Conservation (phyloP, 1,140 invertebrate genomes). For the Trissolcus basalis region DNA sequence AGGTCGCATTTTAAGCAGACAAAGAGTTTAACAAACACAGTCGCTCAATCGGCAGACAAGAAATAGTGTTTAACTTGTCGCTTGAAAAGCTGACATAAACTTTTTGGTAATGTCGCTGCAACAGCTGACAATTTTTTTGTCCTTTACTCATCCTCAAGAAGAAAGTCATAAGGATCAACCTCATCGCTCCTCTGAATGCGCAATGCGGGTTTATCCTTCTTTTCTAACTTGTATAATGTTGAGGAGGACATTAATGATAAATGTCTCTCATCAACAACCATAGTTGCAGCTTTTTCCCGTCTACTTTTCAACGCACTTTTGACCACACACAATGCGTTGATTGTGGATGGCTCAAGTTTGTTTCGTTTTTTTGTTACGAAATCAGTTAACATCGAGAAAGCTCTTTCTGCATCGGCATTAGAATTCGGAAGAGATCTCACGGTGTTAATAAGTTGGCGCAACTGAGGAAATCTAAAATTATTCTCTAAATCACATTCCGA, state of each 20-base stretch:
- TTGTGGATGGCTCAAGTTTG: not conserved
- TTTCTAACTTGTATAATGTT: conserved; percentile 6
- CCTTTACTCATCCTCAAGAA: too few relatives aligned
- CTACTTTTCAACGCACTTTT: conserved; percentile 9
- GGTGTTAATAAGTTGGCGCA: not conserved
- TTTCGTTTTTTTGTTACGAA: conserved; percentile 36
- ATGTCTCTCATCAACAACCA: conserved; percentile 7
- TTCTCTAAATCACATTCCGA: not conserved
- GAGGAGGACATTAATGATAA: conserved; percentile 8
- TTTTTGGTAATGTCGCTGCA: too few relatives aligned
- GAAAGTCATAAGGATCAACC: too few relatives aligned
- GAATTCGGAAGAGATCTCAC: conserved; percentile 29
- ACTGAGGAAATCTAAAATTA: not conserved
- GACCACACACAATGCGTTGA: conserved; percentile 23
- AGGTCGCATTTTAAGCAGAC: too few relatives aligned
- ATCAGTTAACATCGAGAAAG: conserved; percentile 25
- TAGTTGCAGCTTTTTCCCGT: conserved; percentile 14
- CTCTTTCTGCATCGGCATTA: conserved; percentile 34
- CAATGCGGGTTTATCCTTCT: too few relatives aligned
- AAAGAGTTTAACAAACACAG: too few relatives aligned
- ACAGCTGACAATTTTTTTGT: too few relatives aligned
- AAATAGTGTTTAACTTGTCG: too few relatives aligned
- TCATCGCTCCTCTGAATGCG: too few relatives aligned
- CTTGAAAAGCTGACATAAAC: too few relatives aligned
- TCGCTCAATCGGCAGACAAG: too few relatives aligned